These are phyloP conservation scores for Erebia ligea DNA, from an alignment of 2,888 invertebrate genomes.

Conservation along the genomic window DNA sequence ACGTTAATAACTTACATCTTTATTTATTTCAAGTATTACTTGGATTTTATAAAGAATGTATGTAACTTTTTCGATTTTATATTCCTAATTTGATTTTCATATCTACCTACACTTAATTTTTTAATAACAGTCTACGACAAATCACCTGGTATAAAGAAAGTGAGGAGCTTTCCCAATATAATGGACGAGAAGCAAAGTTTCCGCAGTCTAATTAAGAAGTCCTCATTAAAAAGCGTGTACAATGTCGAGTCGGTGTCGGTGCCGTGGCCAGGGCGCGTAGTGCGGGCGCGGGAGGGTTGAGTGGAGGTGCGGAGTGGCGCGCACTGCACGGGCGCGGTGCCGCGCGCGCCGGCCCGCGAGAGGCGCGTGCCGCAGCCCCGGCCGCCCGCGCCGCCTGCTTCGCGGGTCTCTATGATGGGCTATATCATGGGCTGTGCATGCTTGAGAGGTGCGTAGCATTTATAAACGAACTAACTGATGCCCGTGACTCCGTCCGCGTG, in stretches of 20 bases:
- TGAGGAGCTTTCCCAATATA: background rate
- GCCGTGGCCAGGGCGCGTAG: constrained; percentile 47
- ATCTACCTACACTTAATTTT: background rate
- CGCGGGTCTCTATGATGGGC: constrained; percentile 90
- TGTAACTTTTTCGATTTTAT: background rate
- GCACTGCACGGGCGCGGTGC: constrained; percentile 52
- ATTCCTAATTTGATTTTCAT: background rate
- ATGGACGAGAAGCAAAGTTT: constrained; percentile 22
- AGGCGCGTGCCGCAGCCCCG: constrained; percentile 69
- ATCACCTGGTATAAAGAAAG: background rate
- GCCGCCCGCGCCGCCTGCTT: constrained; percentile 62
- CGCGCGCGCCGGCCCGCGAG: constrained; percentile 73
- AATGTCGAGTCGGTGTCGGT: constrained; percentile 32
- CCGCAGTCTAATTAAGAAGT: constrained; percentile 4
- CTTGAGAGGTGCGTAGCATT: constrained; percentile 88
- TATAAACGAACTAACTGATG: background rate
- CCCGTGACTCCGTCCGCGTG: too few relatives aligned
- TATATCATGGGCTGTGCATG: constrained; percentile 97
- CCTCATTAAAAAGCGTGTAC: constrained; percentile 9
- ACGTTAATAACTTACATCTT: too few relatives aligned
- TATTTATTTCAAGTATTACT: too few relatives aligned
- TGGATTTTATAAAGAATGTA: background rate
- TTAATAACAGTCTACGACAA: background rate
- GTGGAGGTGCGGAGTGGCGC: constrained; percentile 50
- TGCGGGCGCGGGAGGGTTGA: constrained; percentile 59